These are phyloP conservation scores for Siniperca knerii DNA, from an alignment of 2,113 vertebrate genomes.

Conservation along the genomic window DNA sequence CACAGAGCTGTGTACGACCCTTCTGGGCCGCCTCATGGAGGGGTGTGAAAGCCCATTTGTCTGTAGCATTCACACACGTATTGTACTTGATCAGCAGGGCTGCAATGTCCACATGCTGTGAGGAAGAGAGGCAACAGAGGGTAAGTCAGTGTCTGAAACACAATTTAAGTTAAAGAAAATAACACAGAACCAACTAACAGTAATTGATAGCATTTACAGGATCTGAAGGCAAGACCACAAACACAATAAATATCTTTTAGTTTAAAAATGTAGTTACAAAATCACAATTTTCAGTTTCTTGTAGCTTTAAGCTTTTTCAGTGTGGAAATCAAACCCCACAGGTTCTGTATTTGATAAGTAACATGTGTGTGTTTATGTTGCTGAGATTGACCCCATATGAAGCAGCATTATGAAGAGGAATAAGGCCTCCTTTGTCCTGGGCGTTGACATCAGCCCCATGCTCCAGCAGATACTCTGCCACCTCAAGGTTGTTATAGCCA, in stretches of 20 bases:
- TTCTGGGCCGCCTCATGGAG: conserved; percentile 88
- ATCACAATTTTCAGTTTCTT: not conserved
- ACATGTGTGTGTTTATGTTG: not conserved
- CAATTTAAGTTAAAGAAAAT: not conserved
- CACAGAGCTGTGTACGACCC: conserved; percentile 87
- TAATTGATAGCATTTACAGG: not conserved
- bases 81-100: conserved; percentile 88
- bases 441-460: conserved; percentile 98
- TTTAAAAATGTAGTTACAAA: not conserved
- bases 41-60: conserved; percentile 89
- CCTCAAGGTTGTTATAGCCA: conserved; percentile 99
- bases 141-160: not conserved
- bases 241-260: not conserved
- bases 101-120: conserved; percentile 88
- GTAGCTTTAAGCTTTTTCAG: not conserved
- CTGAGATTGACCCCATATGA: conserved; percentile 93
- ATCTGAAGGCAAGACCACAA: not conserved
- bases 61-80: conserved; percentile 88
- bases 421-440: conserved; percentile 98
- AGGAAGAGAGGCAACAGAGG: conserved; percentile 14
- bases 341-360: not conserved
- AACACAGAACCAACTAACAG: not conserved
- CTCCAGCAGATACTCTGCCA: conserved; percentile 97
- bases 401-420: conserved; percentile 98
- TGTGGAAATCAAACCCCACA: not conserved